Evolutionary conservation across 2,888 invertebrate genomes (phyloP), one percentile per base, ranked within the genome.

Genomic region (Rhimphoctona megacephalus): DNA sequence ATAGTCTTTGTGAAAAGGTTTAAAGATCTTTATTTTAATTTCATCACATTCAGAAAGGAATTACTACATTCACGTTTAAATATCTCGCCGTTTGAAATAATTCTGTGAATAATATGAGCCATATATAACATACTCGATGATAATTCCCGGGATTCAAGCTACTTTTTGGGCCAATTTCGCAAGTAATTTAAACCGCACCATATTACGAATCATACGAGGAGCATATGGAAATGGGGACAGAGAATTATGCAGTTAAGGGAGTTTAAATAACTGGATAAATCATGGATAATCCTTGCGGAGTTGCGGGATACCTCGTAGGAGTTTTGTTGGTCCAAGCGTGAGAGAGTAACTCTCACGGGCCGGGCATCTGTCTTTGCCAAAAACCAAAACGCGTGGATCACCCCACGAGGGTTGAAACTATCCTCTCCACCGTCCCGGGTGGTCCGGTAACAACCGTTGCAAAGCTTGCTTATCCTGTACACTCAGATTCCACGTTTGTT

Each of bases 181-280:
- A 8, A 19, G 36, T 80, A 46, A 36, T 57, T 66, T 80, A 36
- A 81, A 83, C 49, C 72, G 9, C 36, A 61, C n/a, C 69, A 43
- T 46, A 54, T 66, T 52, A 52, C 2, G 25, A 81, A 57, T 83
- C 46, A 67, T 54, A 77, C 43, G 83, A 52, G 46, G 25, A 73
- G 69, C 76, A 77, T 72, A 74, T 70, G 85, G 79, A 76, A 80
- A 83, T 36, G 70, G 66, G 52, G 46, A n/a, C 52, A 79, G 30
- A 79, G 52, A 66, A 76, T 79, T 85, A 80, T 80, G 72, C 25
- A 70, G 79, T 66, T 25, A 39, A 39, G 30, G 72, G 54, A 74
- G 83, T 83, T 86, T 77, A 54, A 83, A 86, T 86, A 86, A 86
- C 76, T 83, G 80, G 76, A 86, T 86, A 81, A 86, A 86, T 86